Base-by-base conservation (phyloP, 2,888 invertebrate genomes). In the Pogonocherus hispidulus region DNA sequence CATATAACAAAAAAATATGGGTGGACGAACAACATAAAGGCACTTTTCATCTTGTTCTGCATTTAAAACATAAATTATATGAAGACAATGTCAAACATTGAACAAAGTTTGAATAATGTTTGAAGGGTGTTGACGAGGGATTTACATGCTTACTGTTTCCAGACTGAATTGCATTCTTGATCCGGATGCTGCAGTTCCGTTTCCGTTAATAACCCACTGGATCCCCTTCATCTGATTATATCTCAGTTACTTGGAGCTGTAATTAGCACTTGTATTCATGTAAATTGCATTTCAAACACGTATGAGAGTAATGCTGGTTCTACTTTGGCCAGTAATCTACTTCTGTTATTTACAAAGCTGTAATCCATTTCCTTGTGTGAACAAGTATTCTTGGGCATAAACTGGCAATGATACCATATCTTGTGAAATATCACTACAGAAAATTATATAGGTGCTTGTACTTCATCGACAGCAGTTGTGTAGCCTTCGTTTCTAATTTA, bases 171-270 rank as follows among this genome's bases (percentile, higher is more conserved):
- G 59, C 59, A 23, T 63, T 65, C 65, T 65, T 66, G 63, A 66
- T 66, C 68, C 69, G 72, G 66, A 72, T 57, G 62, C 70, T 71
- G 71, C 65, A 69, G 54, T 71, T 71, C 67, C 66, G 65, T 63
- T 73, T 73, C 71, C 71, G 56, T 52, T 72, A 72, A 72, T 67
- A 66, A 66, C 60, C 57, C 59, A 27, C 63, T 67, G 57, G 70
- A 70, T 67, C 70, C 49, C 22, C 67, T 47, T 37, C 44, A 19
- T 23, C 47, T 44, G 67, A 63, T 47, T 49, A 55, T 55, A 55
- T 66, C 32, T 44, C 49, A 16, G 22, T 47, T 20, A 32, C 47
- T 65, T 35, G 44, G 41, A 32, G 35, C 20, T 18, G 56, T 49
- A 63, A 62, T 66, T 69, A 66, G 62, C 56, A 59, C 55, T 54